phyloP scores from a whole-genome alignment of 2,797 vertebrate species.

The Apodemus agrarius region DNA sequence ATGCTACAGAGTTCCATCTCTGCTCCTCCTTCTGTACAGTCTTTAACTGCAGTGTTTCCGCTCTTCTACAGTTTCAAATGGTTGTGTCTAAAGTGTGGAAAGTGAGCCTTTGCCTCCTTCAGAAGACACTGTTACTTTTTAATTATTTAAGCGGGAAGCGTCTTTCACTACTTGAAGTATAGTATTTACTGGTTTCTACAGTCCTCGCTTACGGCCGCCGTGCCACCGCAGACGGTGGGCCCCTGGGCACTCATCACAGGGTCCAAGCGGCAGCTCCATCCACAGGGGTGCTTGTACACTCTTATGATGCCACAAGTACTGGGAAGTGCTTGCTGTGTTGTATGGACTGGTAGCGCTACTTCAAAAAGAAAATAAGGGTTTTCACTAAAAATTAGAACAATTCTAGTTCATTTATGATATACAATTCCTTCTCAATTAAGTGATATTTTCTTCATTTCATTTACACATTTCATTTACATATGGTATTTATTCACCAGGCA shows the following conservation, averaged over 20 bases:
- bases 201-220: background rate
- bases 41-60: constrained; percentile 11
- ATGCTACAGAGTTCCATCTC: background rate
- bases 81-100: constrained; percentile 1
- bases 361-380: constrained; percentile 55
- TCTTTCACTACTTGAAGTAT: constrained; percentile 31
- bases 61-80: constrained; percentile 29
- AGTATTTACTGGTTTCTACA: background rate
- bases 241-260: background rate
- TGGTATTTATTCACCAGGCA: constrained; percentile 9
- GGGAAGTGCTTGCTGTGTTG: constrained; percentile 21
- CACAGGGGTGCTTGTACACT: constrained; percentile 16
- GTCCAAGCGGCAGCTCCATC: background rate
- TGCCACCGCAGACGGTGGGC: background rate
- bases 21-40: background rate
- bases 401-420: constrained; percentile 49
- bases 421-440: constrained; percentile 17
- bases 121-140: constrained; percentile 60
- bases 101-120: constrained; percentile 43
- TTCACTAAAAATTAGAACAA: constrained; percentile 39
- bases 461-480: constrained; percentile 9
- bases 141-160: constrained; percentile 62
- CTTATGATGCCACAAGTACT: background rate
- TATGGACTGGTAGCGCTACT: constrained; percentile 41
- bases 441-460: constrained; percentile 47